These are phyloP conservation scores for Salminus brasiliensis DNA, from an alignment of 2,113 vertebrate species.

Conservation along the genomic window DNA sequence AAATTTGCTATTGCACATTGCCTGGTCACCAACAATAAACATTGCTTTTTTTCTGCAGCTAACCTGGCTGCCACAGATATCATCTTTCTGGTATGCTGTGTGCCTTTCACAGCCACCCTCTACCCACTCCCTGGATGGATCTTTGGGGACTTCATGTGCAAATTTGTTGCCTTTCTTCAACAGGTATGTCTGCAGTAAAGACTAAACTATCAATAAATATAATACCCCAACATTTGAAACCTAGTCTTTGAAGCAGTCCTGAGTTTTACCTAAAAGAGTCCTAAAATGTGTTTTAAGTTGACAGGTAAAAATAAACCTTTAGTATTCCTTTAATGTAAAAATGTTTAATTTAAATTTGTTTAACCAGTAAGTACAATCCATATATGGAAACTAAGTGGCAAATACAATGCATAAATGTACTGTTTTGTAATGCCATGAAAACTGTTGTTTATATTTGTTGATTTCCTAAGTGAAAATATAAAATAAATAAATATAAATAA, in stretches of 20 bases:
- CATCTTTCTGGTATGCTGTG: slow-evolving; percentile 84
- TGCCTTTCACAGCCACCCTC: slow-evolving; percentile 83
- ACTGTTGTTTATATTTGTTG: no score
- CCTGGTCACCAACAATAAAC: background rate
- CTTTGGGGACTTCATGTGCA: slow-evolving; percentile 86
- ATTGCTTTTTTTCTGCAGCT: slow-evolving; percentile 62
- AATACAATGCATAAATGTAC: no score
- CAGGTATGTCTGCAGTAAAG: slow-evolving; percentile 70
- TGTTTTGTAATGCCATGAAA: no score
- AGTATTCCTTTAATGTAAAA: no score
- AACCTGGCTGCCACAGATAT: slow-evolving; percentile 84
- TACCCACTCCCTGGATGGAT: slow-evolving; percentile 85
- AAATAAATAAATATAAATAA: no score
- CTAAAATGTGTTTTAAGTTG: no score
- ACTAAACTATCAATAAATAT: background rate
- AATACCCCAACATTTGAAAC: background rate
- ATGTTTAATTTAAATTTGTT: no score
- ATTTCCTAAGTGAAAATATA: no score
- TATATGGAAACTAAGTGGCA: no score
- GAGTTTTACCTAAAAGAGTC: no score
- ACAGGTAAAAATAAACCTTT: no score
- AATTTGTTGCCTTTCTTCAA: slow-evolving; percentile 83
- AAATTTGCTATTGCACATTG: background rate
- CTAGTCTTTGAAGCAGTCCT: background rate
- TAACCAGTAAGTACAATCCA: no score